Evolutionary conservation across 1,140 invertebrate genomes (phyloP), one percentile per base, ranked within the genome.

Genomic region (Hylaeus anthracinus): DNA sequence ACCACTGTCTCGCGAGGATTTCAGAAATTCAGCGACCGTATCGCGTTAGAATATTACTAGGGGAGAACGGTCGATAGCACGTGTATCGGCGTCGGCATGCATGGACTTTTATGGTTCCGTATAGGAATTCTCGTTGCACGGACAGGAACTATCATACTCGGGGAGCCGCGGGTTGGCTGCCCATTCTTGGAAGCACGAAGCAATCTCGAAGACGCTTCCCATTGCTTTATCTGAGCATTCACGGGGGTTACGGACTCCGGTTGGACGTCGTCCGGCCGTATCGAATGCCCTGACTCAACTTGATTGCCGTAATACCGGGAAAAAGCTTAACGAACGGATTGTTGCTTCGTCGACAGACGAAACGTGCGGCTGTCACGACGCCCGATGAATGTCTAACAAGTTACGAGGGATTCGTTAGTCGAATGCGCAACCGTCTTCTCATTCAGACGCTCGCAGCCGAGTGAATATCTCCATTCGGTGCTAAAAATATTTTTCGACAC

Each of bases 261-360:
- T 70, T 63, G 26, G 58, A 45, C 72, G 82, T 67, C 78, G 77
- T 81, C 83, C 78, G 83, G 83, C 83, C 81, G 83, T 86, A 86
- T 86, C 84, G 84, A 86, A 81, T 86, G 84, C 85, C 84, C 83
- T 41, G 83, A 70, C 78, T 81, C 72, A 60, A 75, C 83, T 72
- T 72, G 84, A 86, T 86, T 86, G 84, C 83, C 78, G 83, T 72
- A 81, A 86, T 86, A 86, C 84, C 83, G 84, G 84, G 84, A 86
- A 86, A 86, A 85, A 84, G 84, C 84, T 86, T 86, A 86, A 86
- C 84, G 84, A 86, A 86, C 83, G 83, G 82, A 86, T 86, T 86
- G 84, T 86, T 86, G 71, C 83, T 70, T 61, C 84, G 83, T 81
- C 64, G 83, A 70, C 55, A 63, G 77, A 65, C 72, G 76, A 66